Percentiles rank a stretch among this genome's conserved stretches.
Evolutionary conservation across 2,888 invertebrate species (phyloP).

Genomic region (Catocala nupta): DNA sequence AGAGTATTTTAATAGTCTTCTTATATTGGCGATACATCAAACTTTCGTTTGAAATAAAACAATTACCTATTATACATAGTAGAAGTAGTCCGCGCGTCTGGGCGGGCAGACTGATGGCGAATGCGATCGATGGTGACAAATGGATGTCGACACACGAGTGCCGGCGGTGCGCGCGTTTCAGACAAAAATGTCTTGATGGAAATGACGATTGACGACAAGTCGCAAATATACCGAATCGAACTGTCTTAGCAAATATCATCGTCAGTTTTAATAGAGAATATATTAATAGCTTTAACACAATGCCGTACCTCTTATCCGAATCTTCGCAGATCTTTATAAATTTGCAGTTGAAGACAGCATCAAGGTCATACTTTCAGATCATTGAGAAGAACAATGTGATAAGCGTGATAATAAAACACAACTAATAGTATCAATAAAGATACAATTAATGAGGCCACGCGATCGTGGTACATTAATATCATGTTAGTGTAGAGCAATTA

Average conservation of each 20-base stretch:
- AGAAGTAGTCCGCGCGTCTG: conserved; percentile 53
- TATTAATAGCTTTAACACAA: no score
- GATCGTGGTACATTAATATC: not conserved
- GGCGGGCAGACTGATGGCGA: conserved; percentile 63
- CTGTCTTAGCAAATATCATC: not conserved
- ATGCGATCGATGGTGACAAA: conserved; percentile 82
- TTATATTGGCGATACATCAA: conserved; percentile 52
- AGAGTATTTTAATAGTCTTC: conserved; percentile 40
- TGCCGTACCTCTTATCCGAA: no score
- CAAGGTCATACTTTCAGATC: no score
- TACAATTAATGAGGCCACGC: not conserved
- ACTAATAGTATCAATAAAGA: no score
- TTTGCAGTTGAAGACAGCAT: no score
- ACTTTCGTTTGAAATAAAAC: conserved; percentile 59
- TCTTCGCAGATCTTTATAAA: no score
- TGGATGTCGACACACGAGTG: conserved; percentile 71
- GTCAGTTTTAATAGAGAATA: no score
- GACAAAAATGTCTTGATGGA: conserved; percentile 45
- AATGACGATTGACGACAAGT: conserved; percentile 1
- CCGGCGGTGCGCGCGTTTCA: conserved; percentile 39
- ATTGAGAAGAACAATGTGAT: no score
- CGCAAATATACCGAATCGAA: not conserved
- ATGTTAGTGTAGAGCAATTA: not conserved
- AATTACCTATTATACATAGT: conserved; percentile 50
- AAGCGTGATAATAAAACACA: no score